Conservation (phyloP, 2,113 vertebrate genomes). For the Rhinoderma darwinii region DNA sequence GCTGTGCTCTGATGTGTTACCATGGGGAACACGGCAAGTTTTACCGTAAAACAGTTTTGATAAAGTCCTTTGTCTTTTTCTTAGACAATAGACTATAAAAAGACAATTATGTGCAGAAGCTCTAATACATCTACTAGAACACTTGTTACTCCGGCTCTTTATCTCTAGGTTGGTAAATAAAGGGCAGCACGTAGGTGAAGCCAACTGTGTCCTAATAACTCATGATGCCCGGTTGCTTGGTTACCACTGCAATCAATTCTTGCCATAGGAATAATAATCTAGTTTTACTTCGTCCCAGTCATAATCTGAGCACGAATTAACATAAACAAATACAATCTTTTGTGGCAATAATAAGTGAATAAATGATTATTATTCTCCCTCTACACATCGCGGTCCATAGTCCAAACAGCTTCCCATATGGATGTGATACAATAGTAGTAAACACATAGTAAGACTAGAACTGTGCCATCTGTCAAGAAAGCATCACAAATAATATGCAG, state of each 20-base stretch:
- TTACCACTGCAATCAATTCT: background rate
- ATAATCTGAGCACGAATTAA: background rate
- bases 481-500: background rate
- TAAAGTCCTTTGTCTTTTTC: no score
- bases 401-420: background rate
- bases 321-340: background rate
- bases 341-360: background rate
- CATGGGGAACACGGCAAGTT: no score
- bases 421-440: background rate
- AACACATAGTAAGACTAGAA: background rate
- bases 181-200: no score
- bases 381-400: background rate
- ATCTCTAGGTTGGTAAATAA: background rate
- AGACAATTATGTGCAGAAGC: no score
- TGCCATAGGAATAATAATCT: conserved; percentile 26
- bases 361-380: background rate
- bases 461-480: background rate
- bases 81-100: no score
- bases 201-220: background rate
- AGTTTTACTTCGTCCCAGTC: background rate
- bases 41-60: no score
- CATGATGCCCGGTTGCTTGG: background rate
- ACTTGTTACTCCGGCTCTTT: background rate
- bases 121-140: background rate
- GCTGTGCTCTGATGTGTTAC: no score